These are phyloP conservation scores for Chloropsis hardwickii DNA, from an alignment of 2,113 vertebrate genomes.

Conservation along the genomic window DNA sequence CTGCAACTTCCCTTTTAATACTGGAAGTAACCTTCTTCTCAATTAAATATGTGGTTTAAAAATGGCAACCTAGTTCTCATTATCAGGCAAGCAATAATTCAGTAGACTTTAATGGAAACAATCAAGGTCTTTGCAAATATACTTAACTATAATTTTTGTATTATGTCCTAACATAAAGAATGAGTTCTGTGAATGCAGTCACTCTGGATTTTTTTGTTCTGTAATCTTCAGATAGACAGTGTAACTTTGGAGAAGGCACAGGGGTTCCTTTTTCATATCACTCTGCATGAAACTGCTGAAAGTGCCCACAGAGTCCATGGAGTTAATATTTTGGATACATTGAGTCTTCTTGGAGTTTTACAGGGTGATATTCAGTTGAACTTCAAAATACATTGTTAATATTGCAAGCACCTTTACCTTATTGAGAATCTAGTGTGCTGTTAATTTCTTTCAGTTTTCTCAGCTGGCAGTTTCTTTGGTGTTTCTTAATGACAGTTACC, in stretches of 20 bases:
- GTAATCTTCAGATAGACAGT: neutral
- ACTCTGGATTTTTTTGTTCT: neutral
- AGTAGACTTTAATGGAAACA: neutral
- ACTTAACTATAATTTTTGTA: neutral
- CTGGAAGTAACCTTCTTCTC: neutral
- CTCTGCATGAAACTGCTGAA: neutral
- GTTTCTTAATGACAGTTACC: neutral
- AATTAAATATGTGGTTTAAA: neutral
- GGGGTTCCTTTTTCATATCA: neutral
- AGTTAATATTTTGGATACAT: neutral
- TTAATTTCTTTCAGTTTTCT: neutral
- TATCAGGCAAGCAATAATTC: neutral
- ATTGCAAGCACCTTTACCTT: neutral
- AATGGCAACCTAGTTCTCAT: neutral
- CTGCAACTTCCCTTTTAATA: neutral
- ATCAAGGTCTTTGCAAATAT: neutral
- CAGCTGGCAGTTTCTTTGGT: neutral
- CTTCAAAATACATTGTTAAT: neutral
- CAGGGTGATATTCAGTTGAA: neutral
- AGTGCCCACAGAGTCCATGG: neutral
- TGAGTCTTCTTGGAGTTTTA: neutral
- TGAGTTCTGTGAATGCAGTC: neutral
- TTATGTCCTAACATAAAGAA: neutral
- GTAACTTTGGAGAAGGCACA: neutral
- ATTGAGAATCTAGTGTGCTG: neutral